phyloP scores from a whole-genome alignment of 2,113 vertebrate species.

The Psephotus haematonotus region DNA sequence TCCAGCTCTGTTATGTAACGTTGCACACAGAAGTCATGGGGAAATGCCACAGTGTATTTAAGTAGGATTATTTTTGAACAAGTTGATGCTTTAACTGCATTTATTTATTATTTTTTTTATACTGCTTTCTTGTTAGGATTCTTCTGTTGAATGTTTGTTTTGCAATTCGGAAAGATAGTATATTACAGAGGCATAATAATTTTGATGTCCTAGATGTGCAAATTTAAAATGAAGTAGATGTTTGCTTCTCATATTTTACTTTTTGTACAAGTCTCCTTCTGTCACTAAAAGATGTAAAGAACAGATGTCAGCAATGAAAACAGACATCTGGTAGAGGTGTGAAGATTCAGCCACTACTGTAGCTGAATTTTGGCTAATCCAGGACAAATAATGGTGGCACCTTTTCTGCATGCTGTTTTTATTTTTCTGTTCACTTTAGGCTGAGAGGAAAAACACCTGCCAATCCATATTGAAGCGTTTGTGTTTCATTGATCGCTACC shows the following conservation, averaged over 20 bases:
- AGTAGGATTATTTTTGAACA: background rate
- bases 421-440: constrained; percentile 52
- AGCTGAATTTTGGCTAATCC: background rate
- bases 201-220: background rate
- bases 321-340: background rate
- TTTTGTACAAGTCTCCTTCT: background rate
- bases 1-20: background rate
- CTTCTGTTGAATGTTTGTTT: background rate
- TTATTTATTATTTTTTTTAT: background rate
- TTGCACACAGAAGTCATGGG: background rate
- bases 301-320: background rate
- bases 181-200: background rate
- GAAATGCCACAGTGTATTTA: background rate
- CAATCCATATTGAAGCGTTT: constrained; percentile 54
- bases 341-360: background rate
- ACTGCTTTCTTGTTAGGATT: background rate
- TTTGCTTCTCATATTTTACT: background rate
- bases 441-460: constrained; percentile 40
- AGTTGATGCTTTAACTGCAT: background rate
- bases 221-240: background rate
- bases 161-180: background rate
- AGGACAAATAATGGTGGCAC: background rate
- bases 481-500: constrained; percentile 62
- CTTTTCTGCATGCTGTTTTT: constrained; percentile 9
- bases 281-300: background rate